phyloP scores from a whole-genome alignment of 2,888 invertebrate species.

The Coremacera marginata region DNA sequence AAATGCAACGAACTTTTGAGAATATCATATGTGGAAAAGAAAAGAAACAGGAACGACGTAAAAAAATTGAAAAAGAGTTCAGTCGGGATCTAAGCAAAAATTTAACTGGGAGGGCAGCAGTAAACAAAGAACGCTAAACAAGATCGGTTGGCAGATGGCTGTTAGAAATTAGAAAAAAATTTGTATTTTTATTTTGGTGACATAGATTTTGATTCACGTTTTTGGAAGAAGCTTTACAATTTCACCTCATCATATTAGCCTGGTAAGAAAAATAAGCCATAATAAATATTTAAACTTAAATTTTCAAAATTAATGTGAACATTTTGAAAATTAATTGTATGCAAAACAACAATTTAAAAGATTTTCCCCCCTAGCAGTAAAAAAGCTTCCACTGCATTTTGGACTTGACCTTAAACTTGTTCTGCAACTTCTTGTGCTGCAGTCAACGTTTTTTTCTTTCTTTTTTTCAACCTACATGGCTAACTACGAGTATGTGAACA shows the following conservation, averaged over 20 bases:
- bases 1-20: slow-evolving; percentile 5
- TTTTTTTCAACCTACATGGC: too few relatives aligned
- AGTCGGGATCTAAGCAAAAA: slow-evolving; percentile 43
- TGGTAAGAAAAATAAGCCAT: too few relatives aligned
- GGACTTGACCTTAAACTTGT: slow-evolving; percentile 57
- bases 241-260: too few relatives aligned
- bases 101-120: slow-evolving; percentile 51
- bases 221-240: background rate
- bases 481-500: background rate
- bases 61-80: background rate
- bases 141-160: slow-evolving; percentile 54
- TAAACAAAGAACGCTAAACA: slow-evolving; percentile 64
- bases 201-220: background rate
- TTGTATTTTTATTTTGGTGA: background rate
- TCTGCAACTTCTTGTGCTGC: slow-evolving; percentile 49
- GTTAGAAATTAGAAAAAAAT: background rate
- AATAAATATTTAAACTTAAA: too few relatives aligned
- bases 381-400: slow-evolving; percentile 15
- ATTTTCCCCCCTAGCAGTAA: too few relatives aligned
- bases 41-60: background rate
- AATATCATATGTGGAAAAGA: background rate
- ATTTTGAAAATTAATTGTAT: too few relatives aligned
- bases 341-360: too few relatives aligned
- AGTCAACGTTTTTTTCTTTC: background rate
- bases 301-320: too few relatives aligned